Base-by-base conservation (phyloP, 2,113 vertebrate species). In the Eira barbara region DNA sequence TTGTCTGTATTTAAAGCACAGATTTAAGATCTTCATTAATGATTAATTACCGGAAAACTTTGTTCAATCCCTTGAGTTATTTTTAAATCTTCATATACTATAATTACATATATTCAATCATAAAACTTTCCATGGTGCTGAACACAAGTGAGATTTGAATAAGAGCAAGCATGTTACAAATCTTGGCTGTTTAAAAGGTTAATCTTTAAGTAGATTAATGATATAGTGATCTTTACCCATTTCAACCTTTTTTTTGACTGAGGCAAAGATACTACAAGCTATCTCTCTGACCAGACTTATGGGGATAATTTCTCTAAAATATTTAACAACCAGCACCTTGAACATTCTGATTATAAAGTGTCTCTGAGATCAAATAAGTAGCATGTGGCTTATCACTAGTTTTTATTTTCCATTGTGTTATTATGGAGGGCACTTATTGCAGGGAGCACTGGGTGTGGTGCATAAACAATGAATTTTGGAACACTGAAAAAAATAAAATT, bases 1-100 rank as follows among this genome's bases (percentile, higher is more conserved):
- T 97, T 98, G 89, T 95, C 95, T 97, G 91, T 98, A 98, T 93
- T 98, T 98, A 97, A 98, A 97, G 97, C 45, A 96, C 78, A 91
- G 88, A 97, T 96, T 97, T 97, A 95, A 98, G 91, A 94, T 95
- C 69, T 92, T 93, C 97, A 96, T 98, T 98, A 97, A 97, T 97
- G 95, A 97, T 97, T 97, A 97, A 95, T 94, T 95, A 49, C 94
- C 79, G 76, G 81, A 97, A 98, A 98, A 98, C 95, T 98, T 92
- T 95, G 59, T 96, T 96, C 85, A 94, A 63, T 97, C 97, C 94
- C 94, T 52, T 63, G 92, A 97, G 96, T 94, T 98, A 96, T 90
- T 97, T 97, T 98, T 97, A 98, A 96, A 97, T 89, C 84, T 92
- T 76, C 88, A 61, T 85, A 89, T 97, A 92, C 94, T 98, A 91